Base-by-base conservation (phyloP, 2,888 invertebrate genomes). In the Branchellion lobata region DNA sequence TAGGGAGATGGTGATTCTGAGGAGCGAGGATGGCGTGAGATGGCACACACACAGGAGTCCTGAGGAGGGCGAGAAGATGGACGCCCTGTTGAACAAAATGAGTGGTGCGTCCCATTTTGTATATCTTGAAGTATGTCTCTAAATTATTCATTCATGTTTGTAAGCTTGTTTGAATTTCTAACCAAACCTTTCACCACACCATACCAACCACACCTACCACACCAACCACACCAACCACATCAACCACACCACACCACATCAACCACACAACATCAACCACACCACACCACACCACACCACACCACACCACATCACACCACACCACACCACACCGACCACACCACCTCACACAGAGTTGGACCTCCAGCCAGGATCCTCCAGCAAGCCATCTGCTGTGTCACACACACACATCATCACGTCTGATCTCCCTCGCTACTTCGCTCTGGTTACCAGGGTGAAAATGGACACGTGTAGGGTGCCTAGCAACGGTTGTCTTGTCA, bases 361-460 rank as follows among this genome's bases (percentile, higher is more conserved):
- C 1, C n/a, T 77, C 21, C 27, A 53, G n/a, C 34, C 65, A 1
- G 33, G 24, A 0, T 24, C 61, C 34, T 36, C 65, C 1, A 36
- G 33, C 77, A 77, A 75, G 53, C 27, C 27, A 3, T 61, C 77
- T 57, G 53, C 77, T n/a, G 65, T 77, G 1, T 77, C 77, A n/a
- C 77, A 77, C 82, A 96, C 96, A 1, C 91, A 98, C 83, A 97
- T 99, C 86, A 91, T 99, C 80, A 99, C 99, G 0, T 95, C 94
- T 83, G 98, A 99, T 89, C 98, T 99, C 88, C 99, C 99, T 14
- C 96, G 97, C 89, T 99, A 99, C 89, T 99, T 99, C 87, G 99
- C 99, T n/a, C 94, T 99, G 69, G 95, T 98, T 78, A 96, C 97
- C 0, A 68, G 78, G 31, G 51, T 78, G 2, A 78, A 96, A 68